Evolutionary conservation across 2,888 invertebrate species (phyloP).

Genomic region (Tiphia femorata): DNA sequence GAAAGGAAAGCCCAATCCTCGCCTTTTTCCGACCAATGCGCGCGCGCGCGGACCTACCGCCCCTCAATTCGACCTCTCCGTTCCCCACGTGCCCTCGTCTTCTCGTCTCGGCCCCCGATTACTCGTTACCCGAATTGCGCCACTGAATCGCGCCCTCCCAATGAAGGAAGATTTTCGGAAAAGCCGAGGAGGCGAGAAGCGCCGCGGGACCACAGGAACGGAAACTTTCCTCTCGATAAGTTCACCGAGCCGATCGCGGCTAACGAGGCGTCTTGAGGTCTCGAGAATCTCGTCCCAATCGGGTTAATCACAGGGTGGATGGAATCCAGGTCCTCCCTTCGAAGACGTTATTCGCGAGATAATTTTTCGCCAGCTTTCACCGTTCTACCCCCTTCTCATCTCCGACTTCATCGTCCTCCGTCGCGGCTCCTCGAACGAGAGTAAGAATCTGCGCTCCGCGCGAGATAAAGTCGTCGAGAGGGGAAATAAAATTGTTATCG

Average conservation of each 20-base stretch:
- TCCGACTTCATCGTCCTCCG: no score
- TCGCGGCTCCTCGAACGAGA: no score
- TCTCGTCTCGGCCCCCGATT: not conserved
- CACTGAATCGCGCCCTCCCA: not conserved
- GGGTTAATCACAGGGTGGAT: not conserved
- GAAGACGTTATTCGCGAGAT: no score
- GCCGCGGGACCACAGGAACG: no score
- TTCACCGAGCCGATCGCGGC: not conserved
- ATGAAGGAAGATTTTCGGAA: not conserved
- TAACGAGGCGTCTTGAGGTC: not conserved
- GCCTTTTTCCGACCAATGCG: constrained; percentile 5
- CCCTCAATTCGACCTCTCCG: not conserved
- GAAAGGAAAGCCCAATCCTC: constrained; percentile 27
- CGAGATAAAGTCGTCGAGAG: no score
- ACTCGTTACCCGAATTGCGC: not conserved
- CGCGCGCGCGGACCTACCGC: constrained; percentile 2
- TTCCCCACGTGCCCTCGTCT: not conserved
- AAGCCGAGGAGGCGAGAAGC: no score
- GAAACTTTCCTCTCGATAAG: not conserved
- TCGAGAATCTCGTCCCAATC: not conserved
- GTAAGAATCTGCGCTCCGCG: no score
- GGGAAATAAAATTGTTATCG: no score
- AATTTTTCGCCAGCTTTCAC: no score
- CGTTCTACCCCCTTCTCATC: no score
- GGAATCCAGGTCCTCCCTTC: no score